Evolutionary conservation across 2,888 invertebrate species (phyloP), one percentile per base, ranked within the genome.

Genomic region (Gastracanthus pulcherrimus): DNA sequence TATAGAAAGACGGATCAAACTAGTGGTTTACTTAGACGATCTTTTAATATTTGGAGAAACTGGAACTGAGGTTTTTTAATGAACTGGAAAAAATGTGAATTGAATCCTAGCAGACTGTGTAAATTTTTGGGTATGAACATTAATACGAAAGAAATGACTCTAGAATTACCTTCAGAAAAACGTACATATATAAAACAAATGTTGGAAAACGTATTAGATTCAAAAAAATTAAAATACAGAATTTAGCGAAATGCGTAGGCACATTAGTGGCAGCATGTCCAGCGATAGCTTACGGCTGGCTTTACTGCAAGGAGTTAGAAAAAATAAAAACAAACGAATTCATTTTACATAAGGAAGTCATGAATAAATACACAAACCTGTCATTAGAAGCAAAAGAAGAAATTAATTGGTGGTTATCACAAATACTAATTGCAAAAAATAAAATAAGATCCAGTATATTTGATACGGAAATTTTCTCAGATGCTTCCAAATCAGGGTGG

Each of bases 191-290:
- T 75, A 36, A 45, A 23, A 45, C 11, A 45, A 4, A 19, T 31
- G 38, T 2, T 62, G 6, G n/a, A n/a, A n/a, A n/a, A n/a, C n/a
- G n/a, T 26, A 58, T 55, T 7, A 36, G 7, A 19, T 66, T 3
- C 51, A 51, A 66, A 58, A 31, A 19, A 55, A 38, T 64, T 13
- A 34, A 26, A 3, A 23, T 66, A 23, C 48, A 38, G 9, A n/a
- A 13, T 13, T n/a, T 76, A 26, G 69, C n/a, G 13, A 9, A 48
- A 16, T 29, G 41, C 13, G 67, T 83, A 26, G 83, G 82, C 6
- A 23, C 72, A 6, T 36, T 84, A 38, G 60, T 80, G 29, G 71
- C 84, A 11, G 83, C 82, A 6, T 83, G 84, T 36, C 77, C 78
- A 19, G 82, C 82, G 0, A 45, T 83, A 19, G 48, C 78, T 1